Conservation (phyloP, 2,113 vertebrate genomes). For the Naja naja region DNA sequence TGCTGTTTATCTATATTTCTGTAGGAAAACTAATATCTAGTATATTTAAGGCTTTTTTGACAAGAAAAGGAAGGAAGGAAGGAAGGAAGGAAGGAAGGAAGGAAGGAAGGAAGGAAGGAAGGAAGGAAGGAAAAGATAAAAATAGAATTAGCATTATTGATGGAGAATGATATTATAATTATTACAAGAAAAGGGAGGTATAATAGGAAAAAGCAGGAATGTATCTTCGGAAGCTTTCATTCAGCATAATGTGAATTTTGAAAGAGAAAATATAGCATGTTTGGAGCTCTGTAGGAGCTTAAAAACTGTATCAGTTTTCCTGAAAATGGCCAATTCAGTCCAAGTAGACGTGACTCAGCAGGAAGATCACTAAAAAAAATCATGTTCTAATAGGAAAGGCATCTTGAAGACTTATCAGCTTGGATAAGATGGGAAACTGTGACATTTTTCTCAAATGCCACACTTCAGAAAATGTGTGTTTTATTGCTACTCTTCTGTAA, state of each 20-base stretch:
- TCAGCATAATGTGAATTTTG: neutral
- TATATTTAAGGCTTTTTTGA: neutral
- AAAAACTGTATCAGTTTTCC: slow-evolving; percentile 30
- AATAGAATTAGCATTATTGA: neutral
- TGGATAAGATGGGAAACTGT: slow-evolving; percentile 36
- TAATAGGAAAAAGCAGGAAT: neutral
- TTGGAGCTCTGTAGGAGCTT: slow-evolving; percentile 10
- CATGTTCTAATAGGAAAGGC: slow-evolving; percentile 39
- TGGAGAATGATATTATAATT: neutral
- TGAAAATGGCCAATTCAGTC: slow-evolving; percentile 51
- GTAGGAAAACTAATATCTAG: neutral
- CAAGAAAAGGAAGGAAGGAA: neutral
- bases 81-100: neutral
- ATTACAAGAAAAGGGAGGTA: neutral
- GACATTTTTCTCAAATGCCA: slow-evolving; percentile 51
- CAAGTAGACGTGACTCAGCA: slow-evolving; percentile 24
- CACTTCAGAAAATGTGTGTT: slow-evolving; percentile 35
- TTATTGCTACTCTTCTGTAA: slow-evolving; percentile 18
- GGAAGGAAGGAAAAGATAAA: too few species aligned
- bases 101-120: slow-evolving; percentile 23
- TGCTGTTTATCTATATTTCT: neutral
- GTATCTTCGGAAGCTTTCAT: neutral
- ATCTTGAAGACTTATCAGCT: slow-evolving; percentile 50
- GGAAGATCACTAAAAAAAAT: slow-evolving; percentile 33
- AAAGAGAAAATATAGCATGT: neutral